phyloP scores from a whole-genome alignment of 2,797 vertebrate genomes.

The Phalloptychus januarius region DNA sequence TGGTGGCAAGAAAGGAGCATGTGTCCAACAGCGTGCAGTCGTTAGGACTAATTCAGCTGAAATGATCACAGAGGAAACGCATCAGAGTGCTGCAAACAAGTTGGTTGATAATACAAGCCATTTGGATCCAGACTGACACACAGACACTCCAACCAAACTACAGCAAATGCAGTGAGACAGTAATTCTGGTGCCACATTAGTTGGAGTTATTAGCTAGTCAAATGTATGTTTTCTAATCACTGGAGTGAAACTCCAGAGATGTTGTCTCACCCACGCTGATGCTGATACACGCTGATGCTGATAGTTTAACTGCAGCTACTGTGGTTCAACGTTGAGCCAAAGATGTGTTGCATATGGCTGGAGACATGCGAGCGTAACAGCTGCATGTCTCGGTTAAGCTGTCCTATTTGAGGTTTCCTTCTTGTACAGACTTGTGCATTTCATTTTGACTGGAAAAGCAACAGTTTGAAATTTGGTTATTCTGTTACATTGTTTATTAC shows the following conservation, averaged over 20 bases:
- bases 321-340: constrained; percentile 41
- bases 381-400: constrained; percentile 9
- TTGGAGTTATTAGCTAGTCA: constrained; percentile 17
- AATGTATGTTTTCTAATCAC: constrained; percentile 25
- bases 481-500: constrained; percentile 27
- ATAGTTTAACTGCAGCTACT: constrained; percentile 49
- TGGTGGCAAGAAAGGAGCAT: constrained; percentile 12
- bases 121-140: neutral
- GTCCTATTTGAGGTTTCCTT: constrained; percentile 23
- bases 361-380: constrained; percentile 23
- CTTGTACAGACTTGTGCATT: neutral
- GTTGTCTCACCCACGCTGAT: constrained; percentile 20
- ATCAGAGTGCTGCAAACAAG: neutral
- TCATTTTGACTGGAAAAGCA: constrained; percentile 11
- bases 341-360: constrained; percentile 40
- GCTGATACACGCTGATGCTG: constrained; percentile 40
- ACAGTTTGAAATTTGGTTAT: neutral
- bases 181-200: constrained; percentile 12
- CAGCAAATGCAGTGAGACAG: constrained; percentile 15
- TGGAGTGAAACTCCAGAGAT: constrained; percentile 33
- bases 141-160: neutral
- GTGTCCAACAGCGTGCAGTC: constrained; percentile 35
- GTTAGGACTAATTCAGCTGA: constrained; percentile 57
- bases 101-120: constrained; percentile 9
- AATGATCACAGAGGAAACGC: constrained; percentile 43